Conservation (phyloP, 2,888 invertebrate genomes). For the Hyposoter didymator region DNA sequence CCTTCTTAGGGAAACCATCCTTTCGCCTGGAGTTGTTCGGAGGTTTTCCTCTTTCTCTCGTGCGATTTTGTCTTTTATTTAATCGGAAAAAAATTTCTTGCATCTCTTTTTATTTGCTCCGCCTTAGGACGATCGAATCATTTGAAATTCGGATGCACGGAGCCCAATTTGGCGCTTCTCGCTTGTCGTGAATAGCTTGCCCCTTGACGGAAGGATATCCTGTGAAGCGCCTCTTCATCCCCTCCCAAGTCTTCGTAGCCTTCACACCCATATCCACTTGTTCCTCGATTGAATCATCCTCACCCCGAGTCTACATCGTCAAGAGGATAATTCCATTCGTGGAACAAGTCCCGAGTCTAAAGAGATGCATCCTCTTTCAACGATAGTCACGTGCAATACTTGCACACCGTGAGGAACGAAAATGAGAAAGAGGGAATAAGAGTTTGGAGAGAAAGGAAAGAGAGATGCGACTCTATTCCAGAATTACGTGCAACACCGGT, state of each 20-base stretch:
- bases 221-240: neutral
- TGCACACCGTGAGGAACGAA: neutral
- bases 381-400: conserved; percentile 52
- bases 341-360: conserved; percentile 49
- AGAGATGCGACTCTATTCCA: conserved; percentile 16
- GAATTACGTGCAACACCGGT: conserved; percentile 49
- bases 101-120: conserved; percentile 17
- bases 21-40: conserved; percentile 11
- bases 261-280: conserved; percentile 19
- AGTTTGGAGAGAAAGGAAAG: conserved; percentile 15
- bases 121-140: conserved; percentile 42
- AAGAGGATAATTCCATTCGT: conserved; percentile 48
- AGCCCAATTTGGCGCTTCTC: conserved; percentile 18
- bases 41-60: neutral
- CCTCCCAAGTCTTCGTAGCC: neutral
- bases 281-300: conserved; percentile 50
- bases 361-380: conserved; percentile 66
- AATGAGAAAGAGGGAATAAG: conserved; percentile 21
- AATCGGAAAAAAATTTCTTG: neutral
- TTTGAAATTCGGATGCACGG: conserved; percentile 19
- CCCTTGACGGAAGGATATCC: conserved; percentile 20
- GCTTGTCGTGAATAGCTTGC: neutral
- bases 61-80: neutral
- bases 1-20: conserved; percentile 42
- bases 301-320: conserved; percentile 39